Evolutionary conservation across 2,888 invertebrate species (phyloP).

Genomic region (Nemoura dubitans): DNA sequence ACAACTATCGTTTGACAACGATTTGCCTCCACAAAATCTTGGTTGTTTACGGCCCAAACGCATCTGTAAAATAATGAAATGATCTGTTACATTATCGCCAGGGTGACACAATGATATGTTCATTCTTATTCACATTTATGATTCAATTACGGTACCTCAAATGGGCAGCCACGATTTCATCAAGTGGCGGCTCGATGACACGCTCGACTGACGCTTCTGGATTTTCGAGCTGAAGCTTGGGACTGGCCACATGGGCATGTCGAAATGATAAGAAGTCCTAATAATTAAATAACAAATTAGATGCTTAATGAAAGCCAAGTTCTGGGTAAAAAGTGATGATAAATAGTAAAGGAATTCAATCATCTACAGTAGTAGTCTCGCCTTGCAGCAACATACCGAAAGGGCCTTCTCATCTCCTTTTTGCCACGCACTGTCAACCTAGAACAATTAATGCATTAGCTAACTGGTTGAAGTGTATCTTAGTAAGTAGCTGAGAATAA

Average conservation of each 20-base stretch:
- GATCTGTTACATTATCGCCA: not conserved
- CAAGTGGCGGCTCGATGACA: constrained; percentile 75
- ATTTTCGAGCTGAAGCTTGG: constrained; percentile 73
- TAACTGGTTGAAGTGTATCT: not conserved
- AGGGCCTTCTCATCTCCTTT: constrained; percentile 57
- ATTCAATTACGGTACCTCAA: constrained; percentile 67
- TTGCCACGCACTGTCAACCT: constrained; percentile 58
- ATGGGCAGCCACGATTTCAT: constrained; percentile 79
- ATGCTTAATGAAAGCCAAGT: not conserved
- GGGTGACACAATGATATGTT: not conserved
- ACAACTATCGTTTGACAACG: constrained; percentile 80
- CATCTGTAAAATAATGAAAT: constrained; percentile 60
- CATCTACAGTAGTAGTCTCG: no score
- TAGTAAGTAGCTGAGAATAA: not conserved
- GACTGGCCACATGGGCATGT: constrained; percentile 77
- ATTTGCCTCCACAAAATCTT: constrained; percentile 71
- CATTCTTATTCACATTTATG: constrained; percentile 23
- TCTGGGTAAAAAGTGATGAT: no score
- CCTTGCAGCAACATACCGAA: constrained; percentile 57
- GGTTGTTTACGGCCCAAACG: constrained; percentile 62
- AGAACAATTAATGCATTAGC: constrained; percentile 44
- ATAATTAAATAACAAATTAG: constrained; percentile 40
- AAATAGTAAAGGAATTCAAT: no score
- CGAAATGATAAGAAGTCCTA: constrained; percentile 69
- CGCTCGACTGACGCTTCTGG: constrained; percentile 77